Percentiles rank a stretch among this genome's conserved stretches.
phyloP scores from a whole-genome alignment of 2,797 vertebrate genomes.

The Poecile montanus region DNA sequence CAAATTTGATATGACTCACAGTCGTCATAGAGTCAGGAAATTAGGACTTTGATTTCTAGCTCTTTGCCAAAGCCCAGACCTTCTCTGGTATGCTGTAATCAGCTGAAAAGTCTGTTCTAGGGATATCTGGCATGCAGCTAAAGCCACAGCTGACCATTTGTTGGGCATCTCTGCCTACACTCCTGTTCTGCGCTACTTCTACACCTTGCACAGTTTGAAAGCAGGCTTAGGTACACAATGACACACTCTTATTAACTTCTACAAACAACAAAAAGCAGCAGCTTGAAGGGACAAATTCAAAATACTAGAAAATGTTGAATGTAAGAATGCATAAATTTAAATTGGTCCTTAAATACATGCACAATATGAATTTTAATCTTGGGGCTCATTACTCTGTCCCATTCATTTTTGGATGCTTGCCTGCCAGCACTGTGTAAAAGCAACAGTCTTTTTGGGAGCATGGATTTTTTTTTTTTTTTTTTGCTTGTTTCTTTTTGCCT shows the following conservation, averaged over 20 bases:
- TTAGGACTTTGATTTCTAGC: neutral
- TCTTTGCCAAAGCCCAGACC: neutral
- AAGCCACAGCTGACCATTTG: neutral
- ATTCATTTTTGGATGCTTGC: neutral
- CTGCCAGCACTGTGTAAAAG: neutral
- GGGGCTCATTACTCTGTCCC: neutral
- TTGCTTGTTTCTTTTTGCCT: neutral
- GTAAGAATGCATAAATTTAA: neutral
- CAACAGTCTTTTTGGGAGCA: neutral
- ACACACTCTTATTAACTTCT: neutral
- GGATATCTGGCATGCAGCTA: neutral
- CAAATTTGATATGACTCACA: neutral
- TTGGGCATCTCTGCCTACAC: neutral
- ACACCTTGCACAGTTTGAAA: neutral
- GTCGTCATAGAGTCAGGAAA: neutral
- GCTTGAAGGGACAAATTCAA: neutral
- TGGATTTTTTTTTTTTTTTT: accelerated
- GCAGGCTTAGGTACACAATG: neutral
- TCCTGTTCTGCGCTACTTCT: neutral
- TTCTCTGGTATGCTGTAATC: neutral
- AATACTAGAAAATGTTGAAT: neutral
- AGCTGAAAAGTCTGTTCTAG: neutral
- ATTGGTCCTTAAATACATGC: accelerated
- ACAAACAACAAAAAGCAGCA: neutral
- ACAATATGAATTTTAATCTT: neutral